Evolutionary conservation across 2,888 invertebrate species (phyloP).

Genomic region (Sclerodermus sp.): DNA sequence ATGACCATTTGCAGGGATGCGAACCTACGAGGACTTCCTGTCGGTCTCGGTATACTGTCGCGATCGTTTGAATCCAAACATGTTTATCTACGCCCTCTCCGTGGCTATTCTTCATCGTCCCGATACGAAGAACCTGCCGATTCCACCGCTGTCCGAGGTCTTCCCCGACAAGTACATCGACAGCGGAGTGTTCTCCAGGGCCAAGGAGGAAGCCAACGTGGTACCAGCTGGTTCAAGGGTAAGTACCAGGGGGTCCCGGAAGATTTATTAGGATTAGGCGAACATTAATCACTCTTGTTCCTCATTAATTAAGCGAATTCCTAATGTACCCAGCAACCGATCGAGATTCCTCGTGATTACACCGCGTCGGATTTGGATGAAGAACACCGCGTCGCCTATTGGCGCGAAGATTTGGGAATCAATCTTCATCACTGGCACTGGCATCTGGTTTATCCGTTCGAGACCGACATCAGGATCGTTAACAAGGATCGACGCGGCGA

Average conservation of each 20-base stretch:
- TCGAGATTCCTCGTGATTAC: conserved; percentile 73
- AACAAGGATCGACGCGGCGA: conserved; percentile 77
- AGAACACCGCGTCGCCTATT: conserved; percentile 81
- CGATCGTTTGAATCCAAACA: conserved; percentile 75
- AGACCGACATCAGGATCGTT: conserved; percentile 67
- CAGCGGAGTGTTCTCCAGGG: conserved; percentile 69
- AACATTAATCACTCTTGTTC: too few species aligned
- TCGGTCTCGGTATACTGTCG: conserved; percentile 72
- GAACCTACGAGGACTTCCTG: conserved; percentile 70
- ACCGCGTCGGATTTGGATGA: conserved; percentile 75
- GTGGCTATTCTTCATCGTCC: conserved; percentile 74
- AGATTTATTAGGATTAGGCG: too few species aligned
- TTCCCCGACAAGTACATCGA: conserved; percentile 85
- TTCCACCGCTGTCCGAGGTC: conserved; percentile 75
- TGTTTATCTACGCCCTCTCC: conserved; percentile 79
- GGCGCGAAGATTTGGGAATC: conserved; percentile 82
- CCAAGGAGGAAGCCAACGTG: conserved; percentile 70
- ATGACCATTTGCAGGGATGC: conserved; percentile 69
- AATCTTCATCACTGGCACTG: conserved; percentile 92
- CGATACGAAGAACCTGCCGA: conserved; percentile 70
- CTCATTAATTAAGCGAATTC: too few species aligned
- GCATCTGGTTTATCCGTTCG: conserved; percentile 85
- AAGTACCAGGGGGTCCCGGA: conserved; percentile 32
- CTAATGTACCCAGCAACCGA: conserved; percentile 60
- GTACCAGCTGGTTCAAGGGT: conserved; percentile 68